These are phyloP conservation scores for Cephus nigrinus DNA, from an alignment of 2,888 invertebrate genomes.

Conservation along the genomic window DNA sequence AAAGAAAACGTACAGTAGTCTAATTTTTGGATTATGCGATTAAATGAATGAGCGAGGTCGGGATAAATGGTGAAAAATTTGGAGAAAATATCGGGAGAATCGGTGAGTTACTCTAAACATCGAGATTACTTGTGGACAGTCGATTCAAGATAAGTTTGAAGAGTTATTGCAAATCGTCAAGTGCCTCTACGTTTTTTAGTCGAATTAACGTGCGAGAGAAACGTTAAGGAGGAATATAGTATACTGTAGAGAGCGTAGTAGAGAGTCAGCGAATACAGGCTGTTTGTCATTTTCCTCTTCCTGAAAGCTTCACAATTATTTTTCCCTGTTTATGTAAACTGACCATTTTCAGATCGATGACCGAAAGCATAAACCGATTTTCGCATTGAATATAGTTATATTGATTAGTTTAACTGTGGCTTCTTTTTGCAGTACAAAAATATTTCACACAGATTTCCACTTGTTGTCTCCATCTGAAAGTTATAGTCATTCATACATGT, in stretches of 20 bases:
- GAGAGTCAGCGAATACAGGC: neutral
- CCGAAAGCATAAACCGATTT: too few relatives aligned
- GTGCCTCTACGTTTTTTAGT: neutral
- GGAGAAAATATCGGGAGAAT: neutral
- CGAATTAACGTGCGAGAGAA: neutral
- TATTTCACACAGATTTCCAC: too few relatives aligned
- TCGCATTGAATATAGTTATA: too few relatives aligned
- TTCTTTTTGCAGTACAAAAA: too few relatives aligned
- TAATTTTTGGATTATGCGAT: too few relatives aligned
- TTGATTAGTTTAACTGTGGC: too few relatives aligned
- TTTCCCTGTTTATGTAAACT: too few relatives aligned
- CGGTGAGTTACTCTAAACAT: neutral
- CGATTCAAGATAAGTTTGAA: neutral
- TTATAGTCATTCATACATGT: too few relatives aligned
- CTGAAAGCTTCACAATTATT: too few relatives aligned
- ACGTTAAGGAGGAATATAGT: neutral
- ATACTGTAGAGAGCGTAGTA: neutral
- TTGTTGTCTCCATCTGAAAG: too few relatives aligned
- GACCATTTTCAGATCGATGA: too few relatives aligned
- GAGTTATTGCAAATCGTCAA: neutral
- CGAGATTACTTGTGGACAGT: neutral
- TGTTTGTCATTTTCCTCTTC: too few relatives aligned
- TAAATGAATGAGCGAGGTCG: neutral
- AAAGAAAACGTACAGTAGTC: neutral
- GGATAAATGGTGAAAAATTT: neutral